Evolutionary conservation across 2,888 invertebrate species (phyloP), one percentile per base, ranked within the genome.

Genomic region (Anoncus sp.): DNA sequence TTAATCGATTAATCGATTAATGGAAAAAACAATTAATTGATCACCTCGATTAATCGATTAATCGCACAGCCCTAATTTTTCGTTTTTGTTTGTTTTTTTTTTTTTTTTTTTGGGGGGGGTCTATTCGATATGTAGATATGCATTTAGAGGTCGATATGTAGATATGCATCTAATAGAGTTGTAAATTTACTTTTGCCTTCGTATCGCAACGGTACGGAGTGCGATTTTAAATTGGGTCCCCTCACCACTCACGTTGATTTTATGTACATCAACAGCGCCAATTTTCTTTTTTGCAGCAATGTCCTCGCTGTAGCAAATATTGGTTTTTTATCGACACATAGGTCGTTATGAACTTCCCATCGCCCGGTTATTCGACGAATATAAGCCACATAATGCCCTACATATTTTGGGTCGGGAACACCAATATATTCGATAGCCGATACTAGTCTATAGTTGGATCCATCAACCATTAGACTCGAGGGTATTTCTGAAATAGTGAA

Each of bases 381-480:
- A 7, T 72, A 45, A 12, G 63, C 63, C 3, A 72, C 22, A 16
- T 76, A 76, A 59, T 76, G 65, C 9, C 76, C 65, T 16, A 60
- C 49, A 3, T 22, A 16, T 38, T 6, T 2, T 12, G 49, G 57
- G 12, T 40, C 24, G 18, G 45, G 16, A 3, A 31, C 45, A 6
- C 71, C 51, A 16, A 71, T 31, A 47, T 43, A 76, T 47, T 65
- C 76, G 6, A 76, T 31, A 3, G 43, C 59, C 1, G 65, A 59
- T 1, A 47, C 20, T 47, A 72, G 5, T 6, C 12, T 47, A 20
- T 72, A 63, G 14, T 38, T 31, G 16, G 2, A 14, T 31, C 38
- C 40, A 12, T 6, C 27, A 6, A 62, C 10, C 47, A 9, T 4
- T 9, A 66, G 5, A 47, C 18, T 22, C 16, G 38, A 10, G 14